Conservation (phyloP, 1,140 invertebrate species). For the Ostrea edulis region DNA sequence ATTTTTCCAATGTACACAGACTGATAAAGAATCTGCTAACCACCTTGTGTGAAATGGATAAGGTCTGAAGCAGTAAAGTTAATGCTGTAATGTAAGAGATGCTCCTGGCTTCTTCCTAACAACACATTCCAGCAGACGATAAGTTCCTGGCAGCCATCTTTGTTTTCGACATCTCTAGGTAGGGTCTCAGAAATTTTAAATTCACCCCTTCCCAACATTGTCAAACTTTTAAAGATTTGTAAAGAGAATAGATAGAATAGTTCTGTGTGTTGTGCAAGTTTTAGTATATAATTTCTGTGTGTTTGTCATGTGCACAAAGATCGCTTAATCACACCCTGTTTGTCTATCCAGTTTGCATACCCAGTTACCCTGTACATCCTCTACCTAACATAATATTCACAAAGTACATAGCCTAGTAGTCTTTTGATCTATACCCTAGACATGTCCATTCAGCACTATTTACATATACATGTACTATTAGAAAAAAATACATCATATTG, state of each 20-base stretch:
- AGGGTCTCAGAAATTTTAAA: constrained; percentile 35
- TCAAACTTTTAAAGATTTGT: neutral
- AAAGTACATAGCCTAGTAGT: no score
- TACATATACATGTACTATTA: no score
- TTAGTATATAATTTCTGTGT: neutral
- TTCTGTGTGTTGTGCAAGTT: neutral
- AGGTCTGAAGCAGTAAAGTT: constrained; percentile 27
- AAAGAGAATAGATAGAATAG: neutral
- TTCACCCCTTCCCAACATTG: constrained; percentile 18
- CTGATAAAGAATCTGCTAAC: neutral
- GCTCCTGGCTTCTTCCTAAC: constrained; percentile 44
- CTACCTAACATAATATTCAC: no score
- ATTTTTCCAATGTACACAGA: neutral
- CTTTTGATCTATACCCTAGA: no score
- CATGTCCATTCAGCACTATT: no score
- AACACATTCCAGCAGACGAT: constrained; percentile 51
- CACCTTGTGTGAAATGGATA: neutral
- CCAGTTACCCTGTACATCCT: no score
- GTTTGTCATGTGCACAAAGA: no score
- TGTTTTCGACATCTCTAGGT: constrained; percentile 53
- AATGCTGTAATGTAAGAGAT: constrained; percentile 39
- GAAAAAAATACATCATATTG: no score
- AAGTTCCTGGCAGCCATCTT: constrained; percentile 50
- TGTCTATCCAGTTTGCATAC: no score
- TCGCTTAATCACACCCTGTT: no score